Base-by-base conservation (phyloP, 2,888 invertebrate species). In the Taphrorychus bicolor region DNA sequence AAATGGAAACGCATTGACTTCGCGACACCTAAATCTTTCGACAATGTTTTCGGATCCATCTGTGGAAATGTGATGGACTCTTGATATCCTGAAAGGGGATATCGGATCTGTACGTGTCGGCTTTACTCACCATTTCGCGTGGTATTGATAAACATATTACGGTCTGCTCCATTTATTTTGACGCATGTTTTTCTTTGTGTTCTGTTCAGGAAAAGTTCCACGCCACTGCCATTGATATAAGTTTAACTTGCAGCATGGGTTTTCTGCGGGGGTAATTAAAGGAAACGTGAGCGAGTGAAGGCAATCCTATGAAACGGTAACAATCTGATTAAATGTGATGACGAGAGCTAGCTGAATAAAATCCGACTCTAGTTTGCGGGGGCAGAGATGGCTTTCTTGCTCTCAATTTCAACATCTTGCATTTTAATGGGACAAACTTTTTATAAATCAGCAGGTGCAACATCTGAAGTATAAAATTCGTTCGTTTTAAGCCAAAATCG, bases 291-390 rank as follows among this genome's bases (percentile, higher is more conserved):
- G 56, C 61, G 57, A 62, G 61, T 59, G 17, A 52, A 62, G 54
- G 67, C 61, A 67, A 67, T 67, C 52, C 62, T 32, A 58, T 58
- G 57, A 61, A 66, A 67, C 48, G 61, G 67, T 62, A 67, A 67
- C 67, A 67, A 62, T 67, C 58, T 67, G 57, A 67, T 67, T 67
- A 67, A 67, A 67, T 52, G 67, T 41, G 62, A 67, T 65, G 59
- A 58, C 64, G 58, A 51, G 58, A 62, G 58, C 58, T 62, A 67
- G 61, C 61, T 67, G 59, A 67, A 67, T 67, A 67, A 67, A 66
- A 67, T 58, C 62, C 67, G 51, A 65, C 65, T 53, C 16, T 16
- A 48, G 11, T 48, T 48, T 48, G 17, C 48, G 32, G 11, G 32
- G 32, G 32, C 7, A 32, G 32, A 32, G 32, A 32, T 11, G 32